Evolutionary conservation across 2,113 vertebrate species (phyloP).

Genomic region (Crotalus tigris): DNA sequence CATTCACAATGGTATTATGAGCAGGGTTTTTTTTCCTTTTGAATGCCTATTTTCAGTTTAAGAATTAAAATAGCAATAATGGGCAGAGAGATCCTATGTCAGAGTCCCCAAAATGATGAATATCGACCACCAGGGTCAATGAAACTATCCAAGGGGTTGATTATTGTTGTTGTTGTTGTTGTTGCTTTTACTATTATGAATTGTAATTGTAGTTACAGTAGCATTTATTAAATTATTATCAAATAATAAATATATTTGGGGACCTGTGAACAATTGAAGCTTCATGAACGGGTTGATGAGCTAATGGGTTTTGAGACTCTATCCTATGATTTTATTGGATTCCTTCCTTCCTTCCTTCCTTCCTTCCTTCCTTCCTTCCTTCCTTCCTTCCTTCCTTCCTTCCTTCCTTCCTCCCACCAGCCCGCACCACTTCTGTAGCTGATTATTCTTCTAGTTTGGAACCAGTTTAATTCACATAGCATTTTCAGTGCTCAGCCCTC

Average conservation of each 20-base stretch:
- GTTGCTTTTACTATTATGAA: neutral
- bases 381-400: too few relatives aligned
- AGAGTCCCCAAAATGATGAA: neutral
- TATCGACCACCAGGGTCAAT: neutral
- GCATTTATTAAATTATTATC: neutral
- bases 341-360: neutral
- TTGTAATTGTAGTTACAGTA: neutral
- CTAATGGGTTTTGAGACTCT: neutral
- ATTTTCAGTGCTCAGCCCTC: neutral
- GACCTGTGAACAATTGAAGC: neutral
- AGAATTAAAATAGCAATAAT: neutral
- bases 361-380: too few relatives aligned
- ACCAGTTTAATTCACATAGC: neutral
- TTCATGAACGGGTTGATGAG: neutral
- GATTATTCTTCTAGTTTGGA: neutral
- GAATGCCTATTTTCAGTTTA: constrained; percentile 21
- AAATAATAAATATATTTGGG: neutral
- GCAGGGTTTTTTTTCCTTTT: neutral
- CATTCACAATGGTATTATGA: constrained; percentile 12
- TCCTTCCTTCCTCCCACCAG: too few relatives aligned
- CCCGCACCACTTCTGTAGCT: neutral
- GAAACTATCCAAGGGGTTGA: neutral
- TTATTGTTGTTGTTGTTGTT: neutral
- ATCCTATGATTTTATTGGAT: neutral
- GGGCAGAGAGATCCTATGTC: neutral